Conservation (phyloP, 1,140 invertebrate species). For the Atta texana region DNA sequence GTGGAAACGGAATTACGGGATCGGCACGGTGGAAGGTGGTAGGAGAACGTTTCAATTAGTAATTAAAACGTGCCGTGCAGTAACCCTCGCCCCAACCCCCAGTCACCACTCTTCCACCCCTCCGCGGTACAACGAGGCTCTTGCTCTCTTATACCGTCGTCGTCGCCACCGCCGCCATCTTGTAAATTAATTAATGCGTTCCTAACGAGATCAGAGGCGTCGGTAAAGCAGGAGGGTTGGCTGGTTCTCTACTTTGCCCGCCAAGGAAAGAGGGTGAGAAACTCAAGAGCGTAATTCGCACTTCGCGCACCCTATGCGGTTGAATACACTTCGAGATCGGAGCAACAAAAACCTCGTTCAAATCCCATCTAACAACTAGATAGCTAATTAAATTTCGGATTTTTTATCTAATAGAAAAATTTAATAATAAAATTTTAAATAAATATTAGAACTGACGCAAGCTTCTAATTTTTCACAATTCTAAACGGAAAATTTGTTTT, state of each 20-base stretch:
- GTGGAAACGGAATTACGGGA: slow-evolving; percentile 70
- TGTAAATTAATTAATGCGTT: slow-evolving; percentile 85
- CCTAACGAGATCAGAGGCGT: slow-evolving; percentile 85
- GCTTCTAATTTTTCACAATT: not conserved
- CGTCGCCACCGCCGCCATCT: slow-evolving; percentile 78
- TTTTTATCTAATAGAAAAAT: not conserved
- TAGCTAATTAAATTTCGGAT: slow-evolving; percentile 18
- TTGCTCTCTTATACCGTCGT: slow-evolving; percentile 69
- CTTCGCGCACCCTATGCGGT: slow-evolving; percentile 2
- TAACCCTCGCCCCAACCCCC: slow-evolving; percentile 57
- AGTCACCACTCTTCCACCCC: slow-evolving; percentile 26
- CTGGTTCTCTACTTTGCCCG: slow-evolving; percentile 74
- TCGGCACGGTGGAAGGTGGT: slow-evolving; percentile 60
- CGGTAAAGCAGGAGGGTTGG: slow-evolving; percentile 77
- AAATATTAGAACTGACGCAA: not conserved
- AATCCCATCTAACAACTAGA: not conserved
- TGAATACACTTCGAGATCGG: not conserved
- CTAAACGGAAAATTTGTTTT: not conserved
- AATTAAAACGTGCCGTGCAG: slow-evolving; percentile 81
- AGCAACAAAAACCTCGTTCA: not conserved
- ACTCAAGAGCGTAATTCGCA: slow-evolving; percentile 49
- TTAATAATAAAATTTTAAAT: not conserved
- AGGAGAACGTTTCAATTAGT: slow-evolving; percentile 82
- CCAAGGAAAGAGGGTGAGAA: slow-evolving; percentile 67
- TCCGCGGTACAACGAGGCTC: slow-evolving; percentile 63